Percentiles rank a stretch among this genome's conserved stretches.
phyloP scores from a whole-genome alignment of 1,140 invertebrate species.

The Venustaconcha ellipsiformis region DNA sequence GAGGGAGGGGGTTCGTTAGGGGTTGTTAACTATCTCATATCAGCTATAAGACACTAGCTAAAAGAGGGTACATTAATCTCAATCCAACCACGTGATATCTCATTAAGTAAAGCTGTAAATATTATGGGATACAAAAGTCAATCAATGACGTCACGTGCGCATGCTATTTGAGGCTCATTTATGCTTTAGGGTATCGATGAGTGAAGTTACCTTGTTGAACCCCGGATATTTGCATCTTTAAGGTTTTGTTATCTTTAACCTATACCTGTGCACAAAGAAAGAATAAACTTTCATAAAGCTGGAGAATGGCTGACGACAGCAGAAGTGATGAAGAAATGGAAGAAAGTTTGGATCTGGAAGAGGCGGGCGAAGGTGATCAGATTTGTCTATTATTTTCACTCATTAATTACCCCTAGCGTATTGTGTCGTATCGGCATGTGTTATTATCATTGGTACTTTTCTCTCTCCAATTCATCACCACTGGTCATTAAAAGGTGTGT shows the following conservation, averaged over 20 bases:
- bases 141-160: slow-evolving; percentile 32
- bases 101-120: not conserved
- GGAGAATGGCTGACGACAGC: slow-evolving; percentile 13
- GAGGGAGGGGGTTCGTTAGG: too few relatives aligned
- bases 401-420: not conserved
- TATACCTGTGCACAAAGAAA: not conserved
- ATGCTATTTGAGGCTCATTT: not conserved
- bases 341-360: slow-evolving; percentile 36
- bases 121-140: slow-evolving; percentile 35
- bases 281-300: not conserved
- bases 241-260: not conserved
- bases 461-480: not conserved
- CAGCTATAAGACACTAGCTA: too few relatives aligned
- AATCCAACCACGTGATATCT: too few relatives aligned
- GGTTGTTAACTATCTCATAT: too few relatives aligned
- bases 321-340: slow-evolving; percentile 33
- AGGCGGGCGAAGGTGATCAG: slow-evolving; percentile 30
- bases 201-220: slow-evolving; percentile 6
- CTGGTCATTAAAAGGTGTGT: not conserved
- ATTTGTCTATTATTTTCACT: slow-evolving; percentile 24
- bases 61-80: too few relatives aligned
- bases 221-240: slow-evolving; percentile 2
- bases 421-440: not conserved
- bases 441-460: not conserved
- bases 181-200: slow-evolving; percentile 11